Evolutionary conservation across 2,888 invertebrate species (phyloP).

Genomic region (Rhyacophila evoluta): DNA sequence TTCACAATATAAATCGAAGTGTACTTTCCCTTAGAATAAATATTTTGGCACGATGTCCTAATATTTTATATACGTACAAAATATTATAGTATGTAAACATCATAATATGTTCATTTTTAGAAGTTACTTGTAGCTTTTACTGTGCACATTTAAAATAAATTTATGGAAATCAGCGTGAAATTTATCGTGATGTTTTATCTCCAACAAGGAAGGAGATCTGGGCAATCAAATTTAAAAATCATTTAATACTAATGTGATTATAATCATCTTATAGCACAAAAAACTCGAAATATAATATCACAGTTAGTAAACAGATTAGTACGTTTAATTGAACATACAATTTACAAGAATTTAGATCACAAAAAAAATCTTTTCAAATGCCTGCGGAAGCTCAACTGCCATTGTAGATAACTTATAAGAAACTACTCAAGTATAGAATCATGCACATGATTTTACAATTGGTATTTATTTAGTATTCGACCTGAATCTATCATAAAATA

Average conservation of each 20-base stretch:
- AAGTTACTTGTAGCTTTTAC: too few relatives aligned
- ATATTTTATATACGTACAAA: too few relatives aligned
- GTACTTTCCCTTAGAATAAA: too few relatives aligned
- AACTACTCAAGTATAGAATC: background rate
- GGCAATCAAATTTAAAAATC: too few relatives aligned
- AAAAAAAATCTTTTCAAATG: slow-evolving; percentile 3
- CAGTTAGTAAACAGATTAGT: slow-evolving; percentile 16
- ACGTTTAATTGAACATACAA: slow-evolving; percentile 14
- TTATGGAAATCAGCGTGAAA: too few relatives aligned
- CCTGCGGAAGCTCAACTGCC: slow-evolving; percentile 14
- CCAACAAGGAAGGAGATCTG: too few relatives aligned
- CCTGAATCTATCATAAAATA: background rate
- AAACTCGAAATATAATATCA: background rate
- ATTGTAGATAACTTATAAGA: background rate
- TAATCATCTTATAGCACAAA: background rate
- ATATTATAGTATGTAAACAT: too few relatives aligned
- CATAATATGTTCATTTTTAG: too few relatives aligned
- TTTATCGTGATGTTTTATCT: too few relatives aligned
- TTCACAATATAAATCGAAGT: too few relatives aligned
- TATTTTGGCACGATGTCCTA: too few relatives aligned
- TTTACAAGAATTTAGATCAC: slow-evolving; percentile 1
- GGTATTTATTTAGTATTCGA: background rate
- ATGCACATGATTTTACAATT: background rate
- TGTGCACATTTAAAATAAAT: too few relatives aligned
- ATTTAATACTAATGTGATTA: background rate